Evolutionary conservation across 2,888 invertebrate genomes (phyloP).

Genomic region (Lepidochrysops patricia): DNA sequence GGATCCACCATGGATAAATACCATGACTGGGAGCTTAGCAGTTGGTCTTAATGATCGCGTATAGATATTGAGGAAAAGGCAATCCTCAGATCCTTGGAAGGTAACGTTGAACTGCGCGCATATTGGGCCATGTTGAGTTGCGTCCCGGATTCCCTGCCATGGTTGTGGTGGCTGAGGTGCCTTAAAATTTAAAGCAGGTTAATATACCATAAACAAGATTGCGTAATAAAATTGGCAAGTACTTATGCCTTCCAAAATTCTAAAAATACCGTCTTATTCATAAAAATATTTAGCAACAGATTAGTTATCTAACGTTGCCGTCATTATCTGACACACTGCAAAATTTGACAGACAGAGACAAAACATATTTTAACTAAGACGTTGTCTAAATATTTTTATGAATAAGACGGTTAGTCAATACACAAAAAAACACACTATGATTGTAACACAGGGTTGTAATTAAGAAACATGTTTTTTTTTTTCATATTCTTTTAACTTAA

Average conservation of each 20-base stretch:
- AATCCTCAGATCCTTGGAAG: slow-evolving; percentile 45
- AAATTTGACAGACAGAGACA: too few relatives aligned
- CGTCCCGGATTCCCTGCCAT: slow-evolving; percentile 47
- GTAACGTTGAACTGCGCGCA: slow-evolving; percentile 48
- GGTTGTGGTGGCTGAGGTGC: slow-evolving; percentile 40
- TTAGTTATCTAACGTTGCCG: too few relatives aligned
- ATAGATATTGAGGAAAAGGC: slow-evolving; percentile 50
- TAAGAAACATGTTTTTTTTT: too few relatives aligned
- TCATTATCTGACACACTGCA: too few relatives aligned
- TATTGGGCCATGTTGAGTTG: slow-evolving; percentile 42
- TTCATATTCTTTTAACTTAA: too few relatives aligned
- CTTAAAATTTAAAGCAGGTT: slow-evolving; percentile 27
- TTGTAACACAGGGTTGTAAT: too few relatives aligned
- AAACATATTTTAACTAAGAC: too few relatives aligned
- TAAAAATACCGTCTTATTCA: too few relatives aligned
- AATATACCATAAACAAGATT: neutral
- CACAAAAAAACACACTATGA: too few relatives aligned
- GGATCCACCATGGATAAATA: slow-evolving; percentile 58
- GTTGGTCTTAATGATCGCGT: slow-evolving; percentile 32
- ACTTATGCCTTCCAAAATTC: neutral
- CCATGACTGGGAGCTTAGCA: slow-evolving; percentile 49
- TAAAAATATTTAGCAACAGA: too few relatives aligned
- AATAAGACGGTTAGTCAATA: too few relatives aligned
- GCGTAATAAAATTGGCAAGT: neutral
- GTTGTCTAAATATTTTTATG: too few relatives aligned